Evolutionary conservation across 1,140 invertebrate species (phyloP), one percentile per base, ranked within the genome.

Genomic region (Caerostris darwini): DNA sequence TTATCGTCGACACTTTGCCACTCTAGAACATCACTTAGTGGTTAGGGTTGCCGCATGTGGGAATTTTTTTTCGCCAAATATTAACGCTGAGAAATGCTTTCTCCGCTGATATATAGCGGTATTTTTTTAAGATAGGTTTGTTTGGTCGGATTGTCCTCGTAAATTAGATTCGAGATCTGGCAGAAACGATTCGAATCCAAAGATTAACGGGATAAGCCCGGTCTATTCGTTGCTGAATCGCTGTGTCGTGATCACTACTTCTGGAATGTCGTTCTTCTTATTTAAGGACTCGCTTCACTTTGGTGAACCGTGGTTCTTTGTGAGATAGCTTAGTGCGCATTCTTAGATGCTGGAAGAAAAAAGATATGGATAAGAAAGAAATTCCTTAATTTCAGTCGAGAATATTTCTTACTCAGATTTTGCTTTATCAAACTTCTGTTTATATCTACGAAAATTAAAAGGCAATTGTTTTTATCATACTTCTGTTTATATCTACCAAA

Each of bases 1-100:
- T 92, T 92, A 92, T 83, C 77, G 69, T 53, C 69, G 89, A 77
- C 69, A 77, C 69, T 77, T 77, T 77, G 56, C 61, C 34, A 64
- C 19, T 67, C 50, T 54, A 59, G 34, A 61, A 88, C 86, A 88
- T 88, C 86, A 19, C 61, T 88, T 88, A 69, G 61, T 69, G 86
- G 86, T 69, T 67, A 57, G 59, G 50, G 59, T 87, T 64, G 56
- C 85, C 85, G 19, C 5, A 8, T 34, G 6, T 61, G 14, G 8
- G 67, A 8, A 7, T 77, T 50, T 34, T 77, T 77, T 10, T 77
- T 77, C 69, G 69, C 69, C 69, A 77, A 77, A 77, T 77, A 77
- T 77, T 77, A 77, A 34, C 6, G 8, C 19, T 34, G 50, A 77
- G 69, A 34, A 77, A 77, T 77, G 69, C 69, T 77, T 77, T 50